phyloP scores from a whole-genome alignment of 2,797 vertebrate species.

The Chiroxiphia lanceolata region DNA sequence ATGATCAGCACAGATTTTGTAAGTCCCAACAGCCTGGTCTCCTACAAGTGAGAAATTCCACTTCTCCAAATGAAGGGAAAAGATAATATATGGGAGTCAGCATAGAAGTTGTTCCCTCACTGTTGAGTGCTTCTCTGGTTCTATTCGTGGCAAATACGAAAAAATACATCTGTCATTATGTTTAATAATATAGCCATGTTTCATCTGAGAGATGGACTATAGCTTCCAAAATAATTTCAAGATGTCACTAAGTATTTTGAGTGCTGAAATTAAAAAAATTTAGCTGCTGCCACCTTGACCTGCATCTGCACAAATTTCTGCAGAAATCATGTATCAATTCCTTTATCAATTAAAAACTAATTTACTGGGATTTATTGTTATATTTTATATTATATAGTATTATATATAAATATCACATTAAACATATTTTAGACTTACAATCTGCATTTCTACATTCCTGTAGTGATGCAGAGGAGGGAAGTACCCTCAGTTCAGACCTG shows the following conservation, averaged over 20 bases:
- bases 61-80: neutral
- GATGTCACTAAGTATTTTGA: neutral
- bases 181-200: neutral
- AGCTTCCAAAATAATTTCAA: neutral
- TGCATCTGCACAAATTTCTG: neutral
- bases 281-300: neutral
- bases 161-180: neutral
- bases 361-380: neutral
- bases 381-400: neutral
- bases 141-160: neutral
- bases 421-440: neutral
- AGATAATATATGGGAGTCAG: neutral
- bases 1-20: neutral
- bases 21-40: neutral
- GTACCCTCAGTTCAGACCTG: neutral
- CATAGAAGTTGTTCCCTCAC: neutral
- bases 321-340: neutral
- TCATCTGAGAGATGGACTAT: neutral
- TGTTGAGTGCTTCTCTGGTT: neutral
- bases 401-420: neutral
- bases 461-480: neutral
- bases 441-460: neutral
- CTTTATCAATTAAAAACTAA: neutral
- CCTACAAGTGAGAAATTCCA: constrained; percentile 10
- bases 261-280: neutral